These are phyloP conservation scores for Champsocephalus esox DNA, from an alignment of 2,797 vertebrate species.

Conservation along the genomic window DNA sequence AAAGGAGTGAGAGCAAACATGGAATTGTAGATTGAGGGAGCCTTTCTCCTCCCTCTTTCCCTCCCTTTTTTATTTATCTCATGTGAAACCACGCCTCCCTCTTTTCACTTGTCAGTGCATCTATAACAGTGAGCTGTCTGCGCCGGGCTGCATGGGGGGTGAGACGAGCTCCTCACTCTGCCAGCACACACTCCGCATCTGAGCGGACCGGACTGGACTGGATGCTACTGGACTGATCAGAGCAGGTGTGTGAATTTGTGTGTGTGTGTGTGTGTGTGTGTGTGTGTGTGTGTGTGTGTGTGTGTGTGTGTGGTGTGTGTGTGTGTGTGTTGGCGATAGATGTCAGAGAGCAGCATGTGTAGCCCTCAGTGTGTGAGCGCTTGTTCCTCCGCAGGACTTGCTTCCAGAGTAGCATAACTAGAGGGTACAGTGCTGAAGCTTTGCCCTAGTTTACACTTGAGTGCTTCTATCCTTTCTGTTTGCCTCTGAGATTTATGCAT, in stretches of 20 bases:
- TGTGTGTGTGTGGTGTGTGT: slow-evolving; percentile 11
- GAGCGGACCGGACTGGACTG: slow-evolving; percentile 60
- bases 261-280: not conserved
- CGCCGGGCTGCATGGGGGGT: slow-evolving; percentile 77
- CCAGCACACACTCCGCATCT: slow-evolving; percentile 64
- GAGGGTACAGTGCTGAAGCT: slow-evolving; percentile 73
- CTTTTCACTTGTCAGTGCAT: slow-evolving; percentile 86
- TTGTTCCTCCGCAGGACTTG: slow-evolving; percentile 66
- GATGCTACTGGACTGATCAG: slow-evolving; percentile 55
- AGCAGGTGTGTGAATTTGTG: slow-evolving; percentile 72
- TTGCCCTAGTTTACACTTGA: slow-evolving; percentile 84
- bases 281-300: slow-evolving; percentile 12
- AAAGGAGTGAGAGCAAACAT: slow-evolving; percentile 67
- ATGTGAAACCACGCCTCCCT: slow-evolving; percentile 83
- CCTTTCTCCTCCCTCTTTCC: slow-evolving; percentile 77
- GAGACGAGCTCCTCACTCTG: slow-evolving; percentile 74
- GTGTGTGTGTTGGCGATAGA: slow-evolving; percentile 20
- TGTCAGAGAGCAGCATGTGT: slow-evolving; percentile 53
- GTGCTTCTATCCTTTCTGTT: slow-evolving; percentile 72
- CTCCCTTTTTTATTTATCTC: slow-evolving; percentile 84
- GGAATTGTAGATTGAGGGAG: slow-evolving; percentile 86
- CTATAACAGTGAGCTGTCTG: slow-evolving; percentile 86
- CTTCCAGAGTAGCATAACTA: slow-evolving; percentile 59
- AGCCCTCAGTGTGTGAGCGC: slow-evolving; percentile 39
- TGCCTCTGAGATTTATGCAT: slow-evolving; percentile 74